Evolutionary conservation across 2,113 vertebrate genomes (phyloP).

Genomic region (Saiga tatarica): DNA sequence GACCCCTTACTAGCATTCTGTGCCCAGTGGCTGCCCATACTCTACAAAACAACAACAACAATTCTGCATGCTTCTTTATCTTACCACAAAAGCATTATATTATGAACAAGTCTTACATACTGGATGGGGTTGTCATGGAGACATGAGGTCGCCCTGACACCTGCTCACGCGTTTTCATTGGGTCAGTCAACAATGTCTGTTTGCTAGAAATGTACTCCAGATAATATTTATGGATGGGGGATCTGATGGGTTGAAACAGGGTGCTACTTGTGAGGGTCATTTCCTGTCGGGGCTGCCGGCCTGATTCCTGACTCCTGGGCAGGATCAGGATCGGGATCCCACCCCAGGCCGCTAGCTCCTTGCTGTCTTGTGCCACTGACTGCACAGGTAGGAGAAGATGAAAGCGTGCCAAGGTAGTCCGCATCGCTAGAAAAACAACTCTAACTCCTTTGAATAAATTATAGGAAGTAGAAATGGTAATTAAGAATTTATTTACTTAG

Average conservation of each 20-base stretch:
- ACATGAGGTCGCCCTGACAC: neutral
- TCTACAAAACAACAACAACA: neutral
- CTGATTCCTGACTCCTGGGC: neutral
- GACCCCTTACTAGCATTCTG: slow-evolving; percentile 24
- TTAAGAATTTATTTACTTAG: neutral
- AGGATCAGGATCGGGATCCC: neutral
- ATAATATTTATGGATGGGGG: neutral
- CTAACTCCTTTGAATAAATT: neutral
- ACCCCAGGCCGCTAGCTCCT: neutral
- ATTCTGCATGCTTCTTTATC: neutral
- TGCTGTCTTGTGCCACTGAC: neutral
- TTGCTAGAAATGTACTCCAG: neutral
- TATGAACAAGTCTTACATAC: neutral
- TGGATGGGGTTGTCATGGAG: neutral
- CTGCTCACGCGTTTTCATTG: neutral
- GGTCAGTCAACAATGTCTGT: neutral
- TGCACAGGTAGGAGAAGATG: neutral
- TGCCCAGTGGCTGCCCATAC: neutral
- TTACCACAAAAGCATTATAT: neutral
- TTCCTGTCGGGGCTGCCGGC: neutral
- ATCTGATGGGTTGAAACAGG: neutral
- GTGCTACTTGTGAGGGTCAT: neutral
- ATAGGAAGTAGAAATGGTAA: neutral
- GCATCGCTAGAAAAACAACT: neutral
- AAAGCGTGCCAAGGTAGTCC: neutral